phyloP scores from a whole-genome alignment of 1,140 invertebrate species.

The Dreissena rostriformis region DNA sequence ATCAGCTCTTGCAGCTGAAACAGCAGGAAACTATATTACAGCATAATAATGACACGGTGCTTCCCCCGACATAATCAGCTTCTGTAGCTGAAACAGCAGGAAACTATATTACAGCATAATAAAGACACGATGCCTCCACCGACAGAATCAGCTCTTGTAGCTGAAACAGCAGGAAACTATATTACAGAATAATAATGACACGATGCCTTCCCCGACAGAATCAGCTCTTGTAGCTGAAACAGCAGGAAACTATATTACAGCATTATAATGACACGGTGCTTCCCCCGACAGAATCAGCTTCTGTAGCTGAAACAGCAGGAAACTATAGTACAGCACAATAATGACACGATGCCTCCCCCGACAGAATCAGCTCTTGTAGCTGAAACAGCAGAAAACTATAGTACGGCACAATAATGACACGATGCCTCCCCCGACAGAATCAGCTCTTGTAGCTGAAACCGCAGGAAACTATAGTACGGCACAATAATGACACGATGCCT shows the following conservation, averaged over 20 bases:
- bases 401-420: constrained; percentile 14
- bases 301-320: constrained; percentile 84
- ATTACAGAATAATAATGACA: constrained; percentile 75
- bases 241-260: constrained; percentile 39
- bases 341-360: too few species aligned
- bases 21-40: constrained; percentile 44
- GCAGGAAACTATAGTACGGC: constrained; percentile 39
- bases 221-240: constrained; percentile 86
- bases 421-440: constrained; percentile 86
- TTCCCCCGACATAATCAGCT: constrained; percentile 85
- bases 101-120: constrained; percentile 8
- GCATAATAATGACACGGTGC: constrained; percentile 82
- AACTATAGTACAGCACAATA: constrained; percentile 9
- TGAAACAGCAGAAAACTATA: constrained; percentile 76
- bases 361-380: constrained; percentile 86
- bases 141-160: constrained; percentile 86
- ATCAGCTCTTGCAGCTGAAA: constrained; percentile 86
- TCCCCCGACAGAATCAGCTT: constrained; percentile 86
- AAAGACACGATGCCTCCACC: constrained; percentile 85
- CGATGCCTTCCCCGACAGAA: constrained; percentile 85
- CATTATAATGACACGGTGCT: constrained; percentile 82
- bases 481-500: too few species aligned
- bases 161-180: constrained; percentile 80
- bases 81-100: constrained; percentile 84
- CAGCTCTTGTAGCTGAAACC: constrained; percentile 85